Evolutionary conservation across 2,797 vertebrate genomes (phyloP), one percentile per base, ranked within the genome.

Genomic region (Muscicapa comitata): DNA sequence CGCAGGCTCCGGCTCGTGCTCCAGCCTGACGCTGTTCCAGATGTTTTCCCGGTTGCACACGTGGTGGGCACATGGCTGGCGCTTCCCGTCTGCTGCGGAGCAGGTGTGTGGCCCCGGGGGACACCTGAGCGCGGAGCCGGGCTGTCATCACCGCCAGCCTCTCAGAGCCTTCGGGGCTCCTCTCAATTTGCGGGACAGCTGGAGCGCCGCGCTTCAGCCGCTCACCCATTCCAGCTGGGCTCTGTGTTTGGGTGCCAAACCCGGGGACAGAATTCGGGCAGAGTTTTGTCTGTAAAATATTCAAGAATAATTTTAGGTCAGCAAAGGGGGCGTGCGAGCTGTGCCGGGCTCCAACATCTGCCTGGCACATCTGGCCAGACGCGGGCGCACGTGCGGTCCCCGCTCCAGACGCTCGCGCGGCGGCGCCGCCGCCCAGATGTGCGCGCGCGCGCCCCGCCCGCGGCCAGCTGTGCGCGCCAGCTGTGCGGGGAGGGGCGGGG

Each of bases 141-240:
- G 45, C 6, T 1, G 6, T 7, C 10, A 12, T 21, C 10, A 1
- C 75, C 29, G 37, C 13, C 0, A 0, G 13, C 5, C 58, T 13
- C 1, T 8, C 5, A 0, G 3, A 18, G 11, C 1, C 6, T 7
- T 9, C 7, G 2, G 6, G 4, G 11, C 11, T 47, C 5, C 73
- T 28, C 31, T 33, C 19, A 0, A 0, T 18, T 50, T 4, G 2
- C 1, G 2, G 4, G 6, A 0, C 33, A 6, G 10, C 4, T 10
- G 63, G 28, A 48, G 38, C 17, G 1, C 65, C 4, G 40, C 50
- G 7, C 26, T 47, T 18, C 42, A 43, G 42, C 42, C 17, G 45
- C 45, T 24, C 45, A 23, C 51, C 31, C 29, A 1, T 9, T 9
- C 3, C 47, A 4, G 26, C 1, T 3, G 51, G 7, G 26, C 31